A percentile compares a stretch with the other conserved stretches of the same genome.
Evolutionary conservation across 2,797 vertebrate genomes (phyloP).

Genomic region (Anguilla megastoma): DNA sequence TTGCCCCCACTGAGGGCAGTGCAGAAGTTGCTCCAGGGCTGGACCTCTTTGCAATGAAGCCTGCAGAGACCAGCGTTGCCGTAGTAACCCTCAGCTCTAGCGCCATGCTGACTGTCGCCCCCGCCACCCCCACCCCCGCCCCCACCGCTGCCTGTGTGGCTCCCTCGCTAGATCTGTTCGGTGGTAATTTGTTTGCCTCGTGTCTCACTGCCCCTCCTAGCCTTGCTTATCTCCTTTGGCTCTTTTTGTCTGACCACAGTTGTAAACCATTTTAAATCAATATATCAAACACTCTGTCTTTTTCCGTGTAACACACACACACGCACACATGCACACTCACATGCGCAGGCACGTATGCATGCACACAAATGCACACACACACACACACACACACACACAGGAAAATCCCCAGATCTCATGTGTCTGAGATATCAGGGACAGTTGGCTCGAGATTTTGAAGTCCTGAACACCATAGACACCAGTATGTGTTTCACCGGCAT

Average conservation of each 20-base stretch:
- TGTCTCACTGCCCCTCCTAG: constrained; percentile 30
- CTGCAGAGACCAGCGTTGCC: constrained; percentile 80
- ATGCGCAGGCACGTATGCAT: not conserved
- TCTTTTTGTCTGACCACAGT: not conserved
- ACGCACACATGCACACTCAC: not conserved
- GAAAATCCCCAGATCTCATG: not conserved
- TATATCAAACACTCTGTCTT: not conserved
- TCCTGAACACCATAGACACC: not conserved
- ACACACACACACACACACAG: not conserved
- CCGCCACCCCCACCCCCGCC: constrained; percentile 60
- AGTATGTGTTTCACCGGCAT: not conserved
- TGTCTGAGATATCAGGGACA: not conserved
- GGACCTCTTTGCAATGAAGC: constrained; percentile 95
- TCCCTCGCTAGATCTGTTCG: constrained; percentile 92
- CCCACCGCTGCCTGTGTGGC: constrained; percentile 50
- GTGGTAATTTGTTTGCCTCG: constrained; percentile 79
- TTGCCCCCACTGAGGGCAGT: constrained; percentile 84
- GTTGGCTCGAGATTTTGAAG: not conserved
- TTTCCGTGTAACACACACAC: not conserved
- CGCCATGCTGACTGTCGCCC: constrained; percentile 73
- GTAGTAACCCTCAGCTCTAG: constrained; percentile 83
- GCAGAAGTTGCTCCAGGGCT: constrained; percentile 81
- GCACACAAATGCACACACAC: not conserved
- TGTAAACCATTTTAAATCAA: not conserved
- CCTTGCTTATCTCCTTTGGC: constrained; percentile 28